Base-by-base conservation (phyloP, 2,113 vertebrate genomes). In the Elachura formosa region DNA sequence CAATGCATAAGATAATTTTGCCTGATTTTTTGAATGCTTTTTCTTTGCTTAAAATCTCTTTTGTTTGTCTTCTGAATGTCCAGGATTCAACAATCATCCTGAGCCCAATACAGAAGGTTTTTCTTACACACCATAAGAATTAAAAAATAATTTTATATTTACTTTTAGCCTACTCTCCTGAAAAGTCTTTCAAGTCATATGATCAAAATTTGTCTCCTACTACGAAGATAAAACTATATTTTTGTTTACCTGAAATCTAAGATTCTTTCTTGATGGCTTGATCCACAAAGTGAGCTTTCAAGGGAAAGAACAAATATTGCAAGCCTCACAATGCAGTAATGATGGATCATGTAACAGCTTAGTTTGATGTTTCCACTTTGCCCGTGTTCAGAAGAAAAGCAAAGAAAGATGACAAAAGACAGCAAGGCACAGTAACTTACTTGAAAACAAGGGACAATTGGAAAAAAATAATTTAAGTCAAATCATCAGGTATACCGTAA, bases 281-380 rank as follows among this genome's bases (percentile, higher is more conserved):
- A 76, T 48, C 78, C 29, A 75, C 23, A 58, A 79, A 78, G 14
- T 25, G 12, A 75, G 22, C 23, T 81, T 91, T 79, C n/a, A 79
- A 69, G 20, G 67, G 29, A 52, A 94, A 77, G 3, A 80, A 43
- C 21, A 78, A 71, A 72, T 45, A 72, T 12, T 54, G 24, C n/a
- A 76, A 73, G 29, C 11, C 10, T 68, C 14, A 26, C 31, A 58
- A 19, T 34, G 21, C 19, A 76, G 61, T 58, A 64, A 48, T 23
- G 13, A 94, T 20, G 33, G 41, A 52, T 38, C 1, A 0, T 40
- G 28, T 63, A n/a, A 77, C 11, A 5, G 49, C 0, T 0, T 19
- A 52, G 7, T 48, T 56, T 83, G 22, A 7, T 55, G 52, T 54
- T 20, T 86, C 33, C 26, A 19, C 10, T 80, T 80, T 16, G 49